Evolutionary conservation across 2,888 invertebrate genomes (phyloP), one percentile per base, ranked within the genome.

Genomic region (Tanypteryx hageni): DNA sequence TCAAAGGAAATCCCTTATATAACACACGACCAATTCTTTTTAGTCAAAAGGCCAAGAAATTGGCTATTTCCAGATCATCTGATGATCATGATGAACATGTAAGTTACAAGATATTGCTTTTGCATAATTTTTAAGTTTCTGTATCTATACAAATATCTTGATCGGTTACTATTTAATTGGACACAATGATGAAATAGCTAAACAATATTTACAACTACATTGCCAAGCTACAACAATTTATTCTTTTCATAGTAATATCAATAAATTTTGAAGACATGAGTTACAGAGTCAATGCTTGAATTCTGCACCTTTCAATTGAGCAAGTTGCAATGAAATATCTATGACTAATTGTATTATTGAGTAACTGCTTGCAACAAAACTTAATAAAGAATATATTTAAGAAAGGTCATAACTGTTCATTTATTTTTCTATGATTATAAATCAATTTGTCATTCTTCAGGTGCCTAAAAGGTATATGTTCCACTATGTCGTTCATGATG

Each of bases 401-500:
- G 14, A 14, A 18, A 64, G 64, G 18, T 7, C 64, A 64, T 18
- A 64, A 64, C 18, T 64, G 44, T 44, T 44, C 5, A 44, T 44
- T 1, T 44, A 44, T 44, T 44, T 44, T 44, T 44, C 44, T 44
- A 44, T 44, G 44, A 1, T 3, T 27, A 2, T 56, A 27, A 61
- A 91, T 9, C 86, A 64, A 5, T 85, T 76, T n/a, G 86, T 58
- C 92, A 92, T 93, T 93, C 91, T 92, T 93, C 93, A 95, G 94
- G 93, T 94, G 91, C 94, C 94, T 93, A 95, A 95, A 93, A 94
- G 96, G 94, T 97, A 97, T 95, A 96, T 96, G 0, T 97, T 97
- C 94, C 96, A 96, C 0, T 97, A 97, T 94, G 95, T 96, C 85
- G 97, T 97, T 4, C 93, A 93, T 68, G 96, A 96, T 93, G 96